These are phyloP conservation scores for Isotomurus palustris DNA, from an alignment of 2,888 invertebrate genomes.

Conservation along the genomic window DNA sequence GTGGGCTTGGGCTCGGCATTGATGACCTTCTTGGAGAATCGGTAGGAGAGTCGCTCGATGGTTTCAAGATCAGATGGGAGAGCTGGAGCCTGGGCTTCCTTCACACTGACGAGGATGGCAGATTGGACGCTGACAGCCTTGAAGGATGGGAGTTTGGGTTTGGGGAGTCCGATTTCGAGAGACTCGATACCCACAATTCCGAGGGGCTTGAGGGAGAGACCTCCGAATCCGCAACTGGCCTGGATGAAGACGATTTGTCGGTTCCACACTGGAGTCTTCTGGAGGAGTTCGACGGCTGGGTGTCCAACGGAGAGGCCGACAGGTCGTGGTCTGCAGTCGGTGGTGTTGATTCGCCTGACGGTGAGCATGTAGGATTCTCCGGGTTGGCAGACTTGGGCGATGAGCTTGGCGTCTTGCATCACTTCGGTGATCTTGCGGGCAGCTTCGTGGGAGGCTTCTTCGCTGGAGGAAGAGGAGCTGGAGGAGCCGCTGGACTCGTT, in stretches of 20 bases:
- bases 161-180: slow-evolving; percentile 3
- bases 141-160: slow-evolving; percentile 1
- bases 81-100: not conserved
- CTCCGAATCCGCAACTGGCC: not conserved
- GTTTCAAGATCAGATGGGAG: not conserved
- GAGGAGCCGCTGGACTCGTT: not conserved
- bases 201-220: not conserved
- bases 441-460: not conserved
- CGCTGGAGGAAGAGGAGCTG: not conserved
- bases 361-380: not conserved
- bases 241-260: not conserved
- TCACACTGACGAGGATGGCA: not conserved
- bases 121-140: not conserved
- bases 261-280: slow-evolving; percentile 1
- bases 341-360: slow-evolving; percentile 3
- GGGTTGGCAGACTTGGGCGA: not conserved
- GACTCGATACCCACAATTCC: not conserved
- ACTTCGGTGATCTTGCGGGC: not conserved
- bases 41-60: not conserved
- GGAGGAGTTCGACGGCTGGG: slow-evolving; percentile 7
- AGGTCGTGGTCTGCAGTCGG: not conserved
- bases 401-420: not conserved
- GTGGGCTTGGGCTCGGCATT: not conserved
- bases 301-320: slow-evolving; percentile 4
- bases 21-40: not conserved